Evolutionary conservation across 1,140 invertebrate genomes (phyloP), one percentile per base, ranked within the genome.

Genomic region (Anadara kagoshimensis): DNA sequence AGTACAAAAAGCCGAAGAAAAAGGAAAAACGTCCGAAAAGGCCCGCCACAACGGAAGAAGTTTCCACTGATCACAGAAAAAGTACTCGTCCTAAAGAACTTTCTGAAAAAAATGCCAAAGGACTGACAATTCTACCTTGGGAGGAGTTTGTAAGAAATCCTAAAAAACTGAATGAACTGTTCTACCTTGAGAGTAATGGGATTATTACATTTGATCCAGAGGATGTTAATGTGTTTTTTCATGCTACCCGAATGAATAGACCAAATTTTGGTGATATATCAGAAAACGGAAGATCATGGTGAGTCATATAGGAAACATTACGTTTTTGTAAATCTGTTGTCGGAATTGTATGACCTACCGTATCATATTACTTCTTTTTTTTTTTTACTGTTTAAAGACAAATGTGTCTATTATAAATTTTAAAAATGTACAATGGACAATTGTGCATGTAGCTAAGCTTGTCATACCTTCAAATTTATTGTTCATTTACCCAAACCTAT

Each of bases 191-290:
- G 57, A 78, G 62, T 36, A 78, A 78, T 49, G 61, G 71, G 2
- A 73, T 63, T 18, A 78, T 82, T 7, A 82, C 76, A 7, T 80
- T 69, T 53, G 81, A 82, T 26, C 72, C 78, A 4, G 76, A 80
- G 5, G 78, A 82, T 61, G 78, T 82, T 8, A 82, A 82, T 36
- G 78, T 80, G 1, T 82, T 82, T 44, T 82, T 82, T 56, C 81
- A 82, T 41, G 81, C 76, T 0, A 73, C 66, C 8, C 66, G 76
- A 53, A 79, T 80, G 58, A 76, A 80, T 70, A 75, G 76, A 45
- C 78, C 81, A 20, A 76, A 58, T 0, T 58, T 78, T 65, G 81
- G 81, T 18, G 74, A 80, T 61, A 75, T 80, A 12, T 76, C 76
- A 20, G 72, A 76, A 54, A 80, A 75, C 51, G 81, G 81, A 36